Base-by-base conservation (phyloP, 1,140 invertebrate species). In the Rhyzopertha dominica region DNA sequence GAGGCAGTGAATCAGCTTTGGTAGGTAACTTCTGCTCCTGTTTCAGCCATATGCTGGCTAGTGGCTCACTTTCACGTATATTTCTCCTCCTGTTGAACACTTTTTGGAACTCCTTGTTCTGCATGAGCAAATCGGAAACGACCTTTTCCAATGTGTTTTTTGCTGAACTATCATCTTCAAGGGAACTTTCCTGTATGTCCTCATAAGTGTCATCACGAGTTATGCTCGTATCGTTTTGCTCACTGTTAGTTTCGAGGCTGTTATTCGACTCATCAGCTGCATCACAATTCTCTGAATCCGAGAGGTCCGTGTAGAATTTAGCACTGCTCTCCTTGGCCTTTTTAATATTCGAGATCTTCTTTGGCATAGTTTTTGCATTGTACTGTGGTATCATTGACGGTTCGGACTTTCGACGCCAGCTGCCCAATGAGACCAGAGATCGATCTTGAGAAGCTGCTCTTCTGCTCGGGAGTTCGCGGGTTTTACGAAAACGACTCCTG, bases 31-130 rank as follows among this genome's bases (percentile, higher is more conserved):
- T 73, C 29, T 38, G 43, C 4, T 57, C 53, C 29, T 68, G 57
- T 40, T 73, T 73, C 7, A 74, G 53, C 74, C 75, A 64, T 16
- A 55, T 49, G 12, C 66, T 10, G 59, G 69, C 52, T 68, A 73
- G 25, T 63, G 74, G 57, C 66, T 75, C 58, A 70, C 70, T 52
- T 62, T 69, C 54, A 36, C 38, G 52, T 40, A 53, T 77, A 55
- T 67, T 80, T 64, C 69, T 72, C 52, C 74, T 68, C 58, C 80
- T 82, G 38, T 81, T 85, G 9, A 88, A 66, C 14, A 88, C 74
- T 43, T 82, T 80, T 49, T 90, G 84, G 46, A 90, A 88, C 52
- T 90, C 86, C 53, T 84, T 77, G 58, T 85, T 90, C 57, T 90
- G 82, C 77, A 88, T 84, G 1, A 91, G 69, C 13, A 91, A 72